These are phyloP conservation scores for Etia nguti DNA, from an alignment of 2,113 vertebrate genomes.

Conservation along the genomic window DNA sequence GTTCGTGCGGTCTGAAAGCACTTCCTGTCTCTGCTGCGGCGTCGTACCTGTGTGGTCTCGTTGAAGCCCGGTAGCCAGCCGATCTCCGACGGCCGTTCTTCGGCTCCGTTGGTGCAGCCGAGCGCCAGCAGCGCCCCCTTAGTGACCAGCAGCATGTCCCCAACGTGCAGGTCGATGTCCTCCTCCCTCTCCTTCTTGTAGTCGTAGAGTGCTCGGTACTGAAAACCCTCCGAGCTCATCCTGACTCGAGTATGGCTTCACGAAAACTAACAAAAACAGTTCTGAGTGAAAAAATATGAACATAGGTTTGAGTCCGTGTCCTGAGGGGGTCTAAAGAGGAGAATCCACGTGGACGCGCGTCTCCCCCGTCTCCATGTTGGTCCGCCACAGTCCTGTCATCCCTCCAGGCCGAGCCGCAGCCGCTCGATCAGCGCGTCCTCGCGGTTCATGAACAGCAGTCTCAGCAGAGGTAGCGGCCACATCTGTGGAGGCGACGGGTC, in stretches of 20 bases:
- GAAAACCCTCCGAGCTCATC: constrained; percentile 81
- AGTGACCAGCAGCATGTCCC: constrained; percentile 82
- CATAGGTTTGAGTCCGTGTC: background rate
- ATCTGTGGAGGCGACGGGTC: constrained; percentile 34
- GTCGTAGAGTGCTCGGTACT: constrained; percentile 84
- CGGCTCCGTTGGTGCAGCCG: constrained; percentile 77
- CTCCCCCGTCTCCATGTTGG: constrained; percentile 54
- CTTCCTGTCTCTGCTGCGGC: background rate
- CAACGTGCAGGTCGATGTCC: constrained; percentile 85
- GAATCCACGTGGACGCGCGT: background rate
- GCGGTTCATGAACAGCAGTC: constrained; percentile 49
- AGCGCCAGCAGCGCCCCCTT: constrained; percentile 78
- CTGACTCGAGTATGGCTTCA: constrained; percentile 20
- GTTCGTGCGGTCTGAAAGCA: background rate
- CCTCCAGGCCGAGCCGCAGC: constrained; percentile 35
- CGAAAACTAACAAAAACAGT: background rate
- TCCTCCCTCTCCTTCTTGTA: constrained; percentile 86
- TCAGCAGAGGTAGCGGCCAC: constrained; percentile 35
- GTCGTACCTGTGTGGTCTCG: constrained; percentile 76
- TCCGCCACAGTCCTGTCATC: constrained; percentile 42
- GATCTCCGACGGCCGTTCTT: constrained; percentile 78
- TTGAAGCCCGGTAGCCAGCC: constrained; percentile 89
- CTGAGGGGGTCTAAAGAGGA: constrained; percentile 19
- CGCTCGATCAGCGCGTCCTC: background rate
- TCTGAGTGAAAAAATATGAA: constrained; percentile 5